Percentiles rank a stretch among this genome's conserved stretches.
phyloP scores from a whole-genome alignment of 2,113 vertebrate genomes.

The Tachysurus vachellii region DNA sequence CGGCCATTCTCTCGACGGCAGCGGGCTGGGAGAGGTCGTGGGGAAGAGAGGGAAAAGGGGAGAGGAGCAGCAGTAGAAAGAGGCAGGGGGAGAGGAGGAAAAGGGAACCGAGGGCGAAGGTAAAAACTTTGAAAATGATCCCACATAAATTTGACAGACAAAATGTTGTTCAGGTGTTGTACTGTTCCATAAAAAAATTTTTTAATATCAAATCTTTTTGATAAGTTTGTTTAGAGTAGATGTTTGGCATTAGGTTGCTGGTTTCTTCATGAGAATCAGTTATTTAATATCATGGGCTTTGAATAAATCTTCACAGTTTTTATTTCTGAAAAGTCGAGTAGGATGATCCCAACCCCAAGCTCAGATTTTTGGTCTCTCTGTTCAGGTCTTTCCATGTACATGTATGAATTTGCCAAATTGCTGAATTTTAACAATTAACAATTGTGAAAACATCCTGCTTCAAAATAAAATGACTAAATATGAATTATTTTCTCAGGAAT shows the following conservation, averaged over 20 bases:
- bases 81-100: conserved; percentile 74
- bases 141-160: too few relatives aligned
- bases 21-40: conserved; percentile 71
- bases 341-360: background rate
- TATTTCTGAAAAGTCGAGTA: background rate
- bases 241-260: background rate
- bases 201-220: background rate
- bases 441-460: background rate
- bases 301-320: background rate
- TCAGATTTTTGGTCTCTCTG: background rate
- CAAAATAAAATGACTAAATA: background rate
- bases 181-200: background rate
- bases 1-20: conserved; percentile 70
- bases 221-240: background rate
- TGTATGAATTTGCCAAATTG: background rate
- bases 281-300: too few relatives aligned
- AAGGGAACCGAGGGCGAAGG: conserved; percentile 73
- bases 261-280: too few relatives aligned
- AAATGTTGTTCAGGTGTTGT: background rate
- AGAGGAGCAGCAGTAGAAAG: conserved; percentile 62
- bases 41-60: conserved; percentile 71
- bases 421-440: background rate
- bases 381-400: background rate
- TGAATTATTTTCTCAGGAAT: conserved; percentile 58
- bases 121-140: conserved; percentile 44